A percentile compares a stretch with the other conserved stretches of the same genome.
These are phyloP conservation scores for Danio aesculapii DNA, from an alignment of 2,797 vertebrate genomes.

Conservation along the genomic window DNA sequence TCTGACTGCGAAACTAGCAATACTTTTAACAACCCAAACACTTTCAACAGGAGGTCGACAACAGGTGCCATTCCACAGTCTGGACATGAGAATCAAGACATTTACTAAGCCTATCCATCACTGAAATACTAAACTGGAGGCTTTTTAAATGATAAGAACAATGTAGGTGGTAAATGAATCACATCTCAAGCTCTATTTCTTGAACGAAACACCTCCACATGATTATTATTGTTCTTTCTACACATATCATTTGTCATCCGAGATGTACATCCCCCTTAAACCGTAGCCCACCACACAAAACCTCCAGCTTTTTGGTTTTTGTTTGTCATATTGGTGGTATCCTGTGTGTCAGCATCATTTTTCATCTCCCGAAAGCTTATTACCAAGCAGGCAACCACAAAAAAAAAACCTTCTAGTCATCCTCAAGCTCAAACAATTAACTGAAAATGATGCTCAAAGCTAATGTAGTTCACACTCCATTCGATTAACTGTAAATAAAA, in stretches of 20 bases:
- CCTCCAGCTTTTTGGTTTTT: conserved; percentile 1
- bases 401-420: neutral
- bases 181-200: neutral
- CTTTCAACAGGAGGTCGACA: conserved; percentile 31
- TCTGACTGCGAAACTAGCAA: conserved; percentile 19
- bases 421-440: conserved; percentile 9
- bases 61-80: conserved; percentile 40
- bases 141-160: neutral
- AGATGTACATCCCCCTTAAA: conserved; percentile 17
- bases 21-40: conserved; percentile 20
- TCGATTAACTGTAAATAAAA: conserved; percentile 52
- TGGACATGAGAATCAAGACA: neutral
- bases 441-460: conserved; percentile 5
- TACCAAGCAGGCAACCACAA: conserved; percentile 9
- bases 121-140: neutral
- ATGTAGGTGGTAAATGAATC: neutral
- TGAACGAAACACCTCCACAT: conserved; percentile 1
- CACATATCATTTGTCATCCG: neutral
- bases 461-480: conserved; percentile 19
- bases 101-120: neutral
- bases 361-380: conserved; percentile 36
- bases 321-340: neutral
- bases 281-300: conserved; percentile 5
- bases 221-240: neutral
- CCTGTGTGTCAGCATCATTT: conserved; percentile 19